Conservation (phyloP, 1,140 invertebrate species). For the Arion vulgaris region DNA sequence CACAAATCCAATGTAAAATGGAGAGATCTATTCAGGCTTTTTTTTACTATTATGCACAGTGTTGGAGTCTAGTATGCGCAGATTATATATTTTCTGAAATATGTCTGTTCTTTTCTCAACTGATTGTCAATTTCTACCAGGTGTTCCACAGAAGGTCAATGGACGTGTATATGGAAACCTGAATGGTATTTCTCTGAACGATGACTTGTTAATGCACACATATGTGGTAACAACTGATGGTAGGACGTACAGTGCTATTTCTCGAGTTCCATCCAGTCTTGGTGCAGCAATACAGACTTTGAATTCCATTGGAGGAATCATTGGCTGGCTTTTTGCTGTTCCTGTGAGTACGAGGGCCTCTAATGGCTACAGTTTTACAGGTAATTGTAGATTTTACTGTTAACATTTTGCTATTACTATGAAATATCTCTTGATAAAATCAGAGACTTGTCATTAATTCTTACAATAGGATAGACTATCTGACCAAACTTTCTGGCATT, state of each 20-base stretch:
- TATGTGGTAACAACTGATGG: conserved; percentile 92
- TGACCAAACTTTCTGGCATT: too few relatives aligned
- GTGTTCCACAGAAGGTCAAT: conserved; percentile 85
- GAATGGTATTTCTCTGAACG: conserved; percentile 82
- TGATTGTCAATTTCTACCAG: conserved; percentile 71
- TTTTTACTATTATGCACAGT: too few relatives aligned
- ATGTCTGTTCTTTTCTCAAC: too few relatives aligned
- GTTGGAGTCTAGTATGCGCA: too few relatives aligned
- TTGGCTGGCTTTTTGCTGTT: conserved; percentile 94
- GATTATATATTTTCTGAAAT: too few relatives aligned
- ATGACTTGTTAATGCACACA: conserved; percentile 87
- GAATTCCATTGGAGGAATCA: conserved; percentile 83
- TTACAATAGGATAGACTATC: too few relatives aligned
- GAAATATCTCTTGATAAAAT: not conserved
- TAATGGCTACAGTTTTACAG: conserved; percentile 90
- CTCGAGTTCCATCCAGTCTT: conserved; percentile 81
- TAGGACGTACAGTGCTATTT: conserved; percentile 92
- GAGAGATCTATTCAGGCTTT: too few relatives aligned
- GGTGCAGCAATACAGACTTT: conserved; percentile 86
- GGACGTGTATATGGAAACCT: conserved; percentile 86
- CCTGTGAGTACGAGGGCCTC: conserved; percentile 78
- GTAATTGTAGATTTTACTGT: conserved; percentile 69
- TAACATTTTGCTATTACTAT: too few relatives aligned
- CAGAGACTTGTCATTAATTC: not conserved
- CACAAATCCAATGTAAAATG: too few relatives aligned